phyloP scores from a whole-genome alignment of 1,140 invertebrate species.

The Bradynema listronoti region DNA sequence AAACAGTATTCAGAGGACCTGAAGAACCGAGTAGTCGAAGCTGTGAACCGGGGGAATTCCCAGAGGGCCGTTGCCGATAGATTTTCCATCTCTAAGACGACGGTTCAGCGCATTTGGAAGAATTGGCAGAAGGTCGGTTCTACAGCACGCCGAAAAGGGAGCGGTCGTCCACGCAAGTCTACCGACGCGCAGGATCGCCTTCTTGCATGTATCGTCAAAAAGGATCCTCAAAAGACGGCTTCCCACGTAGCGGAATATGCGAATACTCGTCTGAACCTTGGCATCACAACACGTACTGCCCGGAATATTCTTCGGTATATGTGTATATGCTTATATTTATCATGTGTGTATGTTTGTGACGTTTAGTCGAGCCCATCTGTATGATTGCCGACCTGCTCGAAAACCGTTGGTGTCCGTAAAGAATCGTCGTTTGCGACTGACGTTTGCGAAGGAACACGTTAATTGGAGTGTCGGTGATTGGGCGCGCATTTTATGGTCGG shows the following conservation, averaged over 20 bases:
- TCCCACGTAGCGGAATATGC: conserved; percentile 11
- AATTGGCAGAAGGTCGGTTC: not conserved
- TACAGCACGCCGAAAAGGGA: not conserved
- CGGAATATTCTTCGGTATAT: conserved; percentile 7
- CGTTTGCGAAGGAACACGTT: conserved; percentile 20
- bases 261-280: not conserved
- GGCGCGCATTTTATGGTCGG: conserved; percentile 36
- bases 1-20: too few relatives aligned
- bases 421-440: conserved; percentile 11
- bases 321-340: not conserved
- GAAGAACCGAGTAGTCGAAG: too few relatives aligned
- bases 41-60: too few relatives aligned
- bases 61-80: not conserved
- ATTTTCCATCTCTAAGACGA: not conserved
- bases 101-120: conserved; percentile 1
- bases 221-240: conserved; percentile 1
- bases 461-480: conserved; percentile 28
- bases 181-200: conserved; percentile 9
- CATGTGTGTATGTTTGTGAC: not conserved
- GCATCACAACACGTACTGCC: conserved; percentile 10
- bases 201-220: conserved; percentile 9
- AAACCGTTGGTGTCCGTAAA: conserved; percentile 15
- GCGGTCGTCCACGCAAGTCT: conserved; percentile 13
- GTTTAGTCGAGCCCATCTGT: conserved; percentile 3
- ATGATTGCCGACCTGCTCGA: conserved; percentile 11